phyloP scores from a whole-genome alignment of 2,113 vertebrate species.

The Chrysemys picta region DNA sequence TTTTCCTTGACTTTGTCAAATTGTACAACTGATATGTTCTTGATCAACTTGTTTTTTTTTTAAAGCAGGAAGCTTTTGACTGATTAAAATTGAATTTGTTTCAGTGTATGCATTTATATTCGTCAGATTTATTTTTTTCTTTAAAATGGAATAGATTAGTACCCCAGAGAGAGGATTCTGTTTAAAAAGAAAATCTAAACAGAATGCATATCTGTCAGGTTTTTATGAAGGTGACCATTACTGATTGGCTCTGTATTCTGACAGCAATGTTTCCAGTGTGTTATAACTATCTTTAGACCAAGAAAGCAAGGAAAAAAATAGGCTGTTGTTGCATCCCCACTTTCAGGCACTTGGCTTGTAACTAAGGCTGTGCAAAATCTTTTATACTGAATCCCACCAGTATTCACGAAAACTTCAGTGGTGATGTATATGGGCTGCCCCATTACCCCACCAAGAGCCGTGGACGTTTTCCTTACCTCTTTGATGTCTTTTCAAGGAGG shows the following conservation, averaged over 20 bases:
- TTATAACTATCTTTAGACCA: background rate
- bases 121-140: background rate
- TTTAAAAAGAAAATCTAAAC: background rate
- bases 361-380: background rate
- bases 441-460: background rate
- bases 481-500: background rate
- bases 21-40: slow-evolving; percentile 1
- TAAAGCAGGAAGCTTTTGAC: background rate
- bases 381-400: background rate
- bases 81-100: background rate
- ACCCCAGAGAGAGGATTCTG: background rate
- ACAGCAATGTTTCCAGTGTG: background rate
- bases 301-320: background rate
- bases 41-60: slow-evolving; percentile 19
- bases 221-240: background rate
- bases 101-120: background rate
- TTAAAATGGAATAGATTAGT: background rate
- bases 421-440: background rate
- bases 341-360: background rate
- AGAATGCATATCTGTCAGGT: background rate
- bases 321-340: background rate
- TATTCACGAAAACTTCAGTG: background rate
- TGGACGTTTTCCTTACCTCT: background rate
- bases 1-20: background rate
- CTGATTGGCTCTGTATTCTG: background rate